Evolutionary conservation across 2,113 vertebrate genomes (phyloP), one percentile per base, ranked within the genome.

Genomic region (Tamias sibiricus): DNA sequence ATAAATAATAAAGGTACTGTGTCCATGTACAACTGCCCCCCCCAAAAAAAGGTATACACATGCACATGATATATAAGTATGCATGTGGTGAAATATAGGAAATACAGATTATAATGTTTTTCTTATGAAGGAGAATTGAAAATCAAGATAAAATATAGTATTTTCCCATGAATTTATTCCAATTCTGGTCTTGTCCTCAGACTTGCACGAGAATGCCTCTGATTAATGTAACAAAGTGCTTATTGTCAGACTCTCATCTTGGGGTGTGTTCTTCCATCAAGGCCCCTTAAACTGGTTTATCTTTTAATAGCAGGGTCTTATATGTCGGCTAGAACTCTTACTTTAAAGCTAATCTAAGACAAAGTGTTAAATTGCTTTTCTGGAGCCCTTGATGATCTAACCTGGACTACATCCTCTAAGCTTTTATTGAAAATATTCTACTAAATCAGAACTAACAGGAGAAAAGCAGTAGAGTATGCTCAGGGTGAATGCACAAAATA

Each of bases 281-380:
- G 96, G 13, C 52, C 71, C 75, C 75, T 49, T 94, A 49, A 47
- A 57, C 24, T 30, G 44, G 72, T 37, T 84, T 92, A 66, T 89
- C 35, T 87, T 93, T 87, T 28, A 84, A 32, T 64, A 95, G 14
- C 66, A 54, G 19, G 35, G 52, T 95, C 84, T 88, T 86, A 64
- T 30, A 47, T 17, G 11, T 80, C 37, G 66, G n/a, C 64, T 57
- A 76, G 66, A 87, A 57, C 72, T 90, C 47, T 62, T 49, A 72
- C 93, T 87, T 91, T 83, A 12, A 94, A 93, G 47, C 84, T 91
- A 66, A 93, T 85, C 83, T 90, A 92, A 90, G 87, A 93, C 74
- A 59, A 89, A 90, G 80, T 82, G 40, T 92, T 92, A 47, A 71
- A n/a, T 93, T 87, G 94, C 57, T 95, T 92, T 95, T 93, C 94